Conservation (phyloP, 2,888 invertebrate species). For the Brenthis hecate region DNA sequence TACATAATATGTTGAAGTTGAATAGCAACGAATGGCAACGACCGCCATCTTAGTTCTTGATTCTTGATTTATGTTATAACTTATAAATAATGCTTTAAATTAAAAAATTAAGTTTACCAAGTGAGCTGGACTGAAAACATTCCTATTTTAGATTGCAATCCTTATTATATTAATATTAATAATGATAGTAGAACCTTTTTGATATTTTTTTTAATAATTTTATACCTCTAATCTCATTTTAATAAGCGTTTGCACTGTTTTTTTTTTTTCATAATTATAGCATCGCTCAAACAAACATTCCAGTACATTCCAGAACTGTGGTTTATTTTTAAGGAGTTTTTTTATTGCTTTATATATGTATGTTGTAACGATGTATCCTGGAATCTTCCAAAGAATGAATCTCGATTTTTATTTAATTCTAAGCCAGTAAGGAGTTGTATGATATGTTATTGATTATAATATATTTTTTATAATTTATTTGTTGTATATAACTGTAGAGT, state of each 20-base stretch:
- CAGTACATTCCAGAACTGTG: slow-evolving; percentile 27
- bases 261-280: not conserved
- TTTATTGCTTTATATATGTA: slow-evolving; percentile 8
- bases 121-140: slow-evolving; percentile 7
- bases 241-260: not conserved
- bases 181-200: not conserved
- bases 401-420: slow-evolving; percentile 47
- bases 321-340: slow-evolving; percentile 16
- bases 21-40: not conserved
- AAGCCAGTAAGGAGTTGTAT: slow-evolving; percentile 40
- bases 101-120: slow-evolving; percentile 7
- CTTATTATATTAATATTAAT: not conserved
- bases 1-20: not conserved
- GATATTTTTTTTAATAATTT: not conserved
- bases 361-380: slow-evolving; percentile 26
- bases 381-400: slow-evolving; percentile 55
- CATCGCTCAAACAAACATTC: not conserved
- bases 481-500: slow-evolving; percentile 57
- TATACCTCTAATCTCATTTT: not conserved
- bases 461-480: slow-evolving; percentile 66
- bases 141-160: not conserved
- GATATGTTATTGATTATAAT: slow-evolving; percentile 49
- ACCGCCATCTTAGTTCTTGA: not conserved
- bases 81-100: not conserved
- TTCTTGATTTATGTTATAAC: not conserved